Percentiles rank a stretch among this genome's conserved stretches.
Conservation (phyloP, 2,113 vertebrate genomes). For the Melanocharis versteri region DNA sequence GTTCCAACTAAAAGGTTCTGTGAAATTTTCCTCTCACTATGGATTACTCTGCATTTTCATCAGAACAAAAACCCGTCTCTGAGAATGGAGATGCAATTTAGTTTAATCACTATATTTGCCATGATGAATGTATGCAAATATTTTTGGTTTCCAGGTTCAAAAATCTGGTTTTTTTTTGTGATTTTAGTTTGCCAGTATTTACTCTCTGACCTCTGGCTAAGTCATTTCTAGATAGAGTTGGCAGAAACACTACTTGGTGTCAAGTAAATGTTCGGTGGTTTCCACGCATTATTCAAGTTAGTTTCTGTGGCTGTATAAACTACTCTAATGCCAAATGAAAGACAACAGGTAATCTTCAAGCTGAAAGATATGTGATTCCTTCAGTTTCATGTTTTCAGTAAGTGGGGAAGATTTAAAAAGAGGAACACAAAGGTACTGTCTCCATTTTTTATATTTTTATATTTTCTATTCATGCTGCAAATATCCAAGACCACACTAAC, state of each 20-base stretch:
- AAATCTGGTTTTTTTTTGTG: background rate
- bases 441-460: background rate
- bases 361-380: background rate
- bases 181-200: background rate
- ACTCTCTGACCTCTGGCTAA: background rate
- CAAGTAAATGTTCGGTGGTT: background rate
- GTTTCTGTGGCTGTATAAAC: background rate
- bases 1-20: background rate
- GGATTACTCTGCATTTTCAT: background rate
- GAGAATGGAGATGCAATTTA: background rate
- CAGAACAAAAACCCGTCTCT: background rate
- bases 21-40: background rate
- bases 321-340: background rate
- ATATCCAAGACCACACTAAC: background rate
- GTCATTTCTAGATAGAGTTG: background rate
- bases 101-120: constrained; percentile 9
- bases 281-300: background rate
- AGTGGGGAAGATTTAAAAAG: background rate
- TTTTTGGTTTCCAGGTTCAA: background rate
- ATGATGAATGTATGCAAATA: background rate
- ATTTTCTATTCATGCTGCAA: background rate
- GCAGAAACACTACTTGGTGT: background rate
- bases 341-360: background rate
- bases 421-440: background rate
- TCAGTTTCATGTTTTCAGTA: background rate